These are phyloP conservation scores for Sebastes flavidus DNA, from an alignment of 2,797 vertebrate species.

Conservation along the genomic window DNA sequence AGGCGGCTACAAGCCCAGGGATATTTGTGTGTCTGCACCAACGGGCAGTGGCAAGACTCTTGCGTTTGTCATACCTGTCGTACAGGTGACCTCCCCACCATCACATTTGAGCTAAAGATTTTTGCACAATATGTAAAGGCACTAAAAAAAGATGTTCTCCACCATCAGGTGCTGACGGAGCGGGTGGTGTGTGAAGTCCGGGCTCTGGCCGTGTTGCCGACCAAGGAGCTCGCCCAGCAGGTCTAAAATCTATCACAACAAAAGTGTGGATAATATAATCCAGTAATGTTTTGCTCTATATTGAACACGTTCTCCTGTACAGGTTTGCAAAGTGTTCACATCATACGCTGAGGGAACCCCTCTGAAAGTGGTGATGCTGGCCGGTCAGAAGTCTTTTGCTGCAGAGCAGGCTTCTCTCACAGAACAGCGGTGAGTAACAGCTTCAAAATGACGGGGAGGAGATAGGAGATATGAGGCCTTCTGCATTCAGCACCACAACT, in stretches of 20 bases:
- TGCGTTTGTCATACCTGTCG: constrained; percentile 91
- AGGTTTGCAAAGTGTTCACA: constrained; percentile 93
- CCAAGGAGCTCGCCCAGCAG: constrained; percentile 97
- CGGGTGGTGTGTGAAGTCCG: constrained; percentile 89
- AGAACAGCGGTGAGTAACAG: constrained; percentile 82
- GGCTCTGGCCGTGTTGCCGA: constrained; percentile 91
- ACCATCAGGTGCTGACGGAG: constrained; percentile 83
- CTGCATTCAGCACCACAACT: not conserved
- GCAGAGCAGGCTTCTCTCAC: constrained; percentile 89
- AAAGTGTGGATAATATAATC: not conserved
- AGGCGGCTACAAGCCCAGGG: constrained; percentile 90
- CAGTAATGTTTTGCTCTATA: not conserved
- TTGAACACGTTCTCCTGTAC: accelerated
- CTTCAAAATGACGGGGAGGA: too few species aligned
- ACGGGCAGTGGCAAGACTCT: constrained; percentile 97
- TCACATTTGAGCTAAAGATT: not conserved
- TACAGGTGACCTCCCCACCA: constrained; percentile 84
- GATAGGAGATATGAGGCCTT: too few species aligned
- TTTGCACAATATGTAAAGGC: too few species aligned
- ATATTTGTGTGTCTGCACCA: constrained; percentile 94
- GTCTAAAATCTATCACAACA: constrained; percentile 61
- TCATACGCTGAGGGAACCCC: constrained; percentile 86
- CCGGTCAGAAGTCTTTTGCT: constrained; percentile 89
- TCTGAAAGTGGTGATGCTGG: constrained; percentile 87
- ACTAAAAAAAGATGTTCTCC: not conserved